Evolutionary conservation across 2,888 invertebrate genomes (phyloP).

Genomic region (Kryphioiulus occultus): DNA sequence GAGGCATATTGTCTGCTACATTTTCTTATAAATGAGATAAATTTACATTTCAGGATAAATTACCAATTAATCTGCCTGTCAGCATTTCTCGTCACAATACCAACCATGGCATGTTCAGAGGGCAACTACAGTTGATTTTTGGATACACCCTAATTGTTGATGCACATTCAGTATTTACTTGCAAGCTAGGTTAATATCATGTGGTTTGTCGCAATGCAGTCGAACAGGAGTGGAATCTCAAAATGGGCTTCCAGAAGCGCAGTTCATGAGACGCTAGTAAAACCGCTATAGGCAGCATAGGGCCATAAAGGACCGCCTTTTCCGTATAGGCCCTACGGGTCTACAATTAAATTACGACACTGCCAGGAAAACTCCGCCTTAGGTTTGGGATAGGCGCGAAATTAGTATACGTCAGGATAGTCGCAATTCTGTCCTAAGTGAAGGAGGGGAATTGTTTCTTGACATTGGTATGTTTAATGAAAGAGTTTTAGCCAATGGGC

Average conservation of each 20-base stretch:
- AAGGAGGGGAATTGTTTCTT: slow-evolving; percentile 25
- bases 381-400: slow-evolving; percentile 15
- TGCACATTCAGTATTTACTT: neutral
- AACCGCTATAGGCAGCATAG: neutral
- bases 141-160: neutral
- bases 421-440: neutral
- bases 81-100: neutral
- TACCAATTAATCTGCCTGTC: too few relatives aligned
- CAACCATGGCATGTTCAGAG: neutral
- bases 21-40: too few relatives aligned
- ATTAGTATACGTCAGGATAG: neutral
- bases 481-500: neutral
- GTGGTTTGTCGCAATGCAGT: slow-evolving; percentile 1
- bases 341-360: neutral
- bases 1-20: too few relatives aligned
- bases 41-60: too few relatives aligned
- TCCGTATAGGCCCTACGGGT: neutral
- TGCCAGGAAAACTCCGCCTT: neutral
- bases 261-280: neutral
- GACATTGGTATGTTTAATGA: neutral
- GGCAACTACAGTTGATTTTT: neutral
- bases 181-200: neutral
- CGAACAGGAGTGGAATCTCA: neutral
- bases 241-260: neutral
- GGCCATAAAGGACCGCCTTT: neutral